These are phyloP conservation scores for Tetragonula clypearis DNA, from an alignment of 1,140 invertebrate genomes.

Conservation along the genomic window DNA sequence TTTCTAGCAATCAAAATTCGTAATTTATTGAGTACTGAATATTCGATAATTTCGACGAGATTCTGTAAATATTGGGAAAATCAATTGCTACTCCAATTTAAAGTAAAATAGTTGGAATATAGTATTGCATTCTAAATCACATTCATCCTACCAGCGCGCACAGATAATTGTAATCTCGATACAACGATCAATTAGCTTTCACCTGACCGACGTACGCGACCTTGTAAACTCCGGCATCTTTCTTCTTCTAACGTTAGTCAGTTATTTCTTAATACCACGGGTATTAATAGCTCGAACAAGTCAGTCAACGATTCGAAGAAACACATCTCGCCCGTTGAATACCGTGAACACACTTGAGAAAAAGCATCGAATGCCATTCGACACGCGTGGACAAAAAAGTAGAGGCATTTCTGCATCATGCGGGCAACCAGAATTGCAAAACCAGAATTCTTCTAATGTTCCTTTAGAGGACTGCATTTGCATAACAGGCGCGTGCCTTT, in stretches of 20 bases:
- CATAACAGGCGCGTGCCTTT: not conserved
- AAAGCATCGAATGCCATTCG: slow-evolving; percentile 1
- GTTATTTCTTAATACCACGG: not conserved
- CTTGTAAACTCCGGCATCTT: not conserved
- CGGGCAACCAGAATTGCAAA: slow-evolving; percentile 8
- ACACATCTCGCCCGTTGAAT: not conserved
- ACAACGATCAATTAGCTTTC: not conserved
- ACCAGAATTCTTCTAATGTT: slow-evolving; percentile 13
- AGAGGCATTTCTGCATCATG: not conserved
- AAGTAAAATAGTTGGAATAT: too few relatives aligned
- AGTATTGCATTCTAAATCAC: too few relatives aligned
- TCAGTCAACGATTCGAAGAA: not conserved
- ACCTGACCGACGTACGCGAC: not conserved
- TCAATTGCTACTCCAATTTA: too few relatives aligned
- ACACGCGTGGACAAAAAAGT: not conserved
- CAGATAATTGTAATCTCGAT: too few relatives aligned
- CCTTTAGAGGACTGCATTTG: slow-evolving; percentile 11
- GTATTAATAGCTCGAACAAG: not conserved
- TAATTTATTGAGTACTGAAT: too few relatives aligned
- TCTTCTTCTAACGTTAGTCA: not conserved
- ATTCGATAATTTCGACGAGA: too few relatives aligned
- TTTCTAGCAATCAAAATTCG: too few relatives aligned
- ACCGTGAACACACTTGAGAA: not conserved
- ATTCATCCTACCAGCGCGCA: too few relatives aligned
- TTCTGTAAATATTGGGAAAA: too few relatives aligned